Base-by-base conservation (phyloP, 1,140 invertebrate genomes). In the Caenorhabditis latens region DNA sequence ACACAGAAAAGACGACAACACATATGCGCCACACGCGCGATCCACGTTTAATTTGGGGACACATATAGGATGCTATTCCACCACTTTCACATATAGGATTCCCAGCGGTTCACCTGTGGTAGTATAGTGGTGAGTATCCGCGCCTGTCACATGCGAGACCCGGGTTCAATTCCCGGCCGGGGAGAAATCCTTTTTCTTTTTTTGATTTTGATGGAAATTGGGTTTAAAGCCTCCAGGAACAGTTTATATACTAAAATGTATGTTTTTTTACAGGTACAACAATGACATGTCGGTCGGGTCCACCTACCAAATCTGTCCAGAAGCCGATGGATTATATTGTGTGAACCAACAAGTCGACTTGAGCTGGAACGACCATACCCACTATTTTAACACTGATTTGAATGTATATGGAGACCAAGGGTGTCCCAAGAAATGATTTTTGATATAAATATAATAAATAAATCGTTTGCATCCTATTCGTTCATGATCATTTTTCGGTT, bases 121-220 rank as follows among this genome's bases (percentile, higher is more conserved):
- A 79, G 71, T 79, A 79, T 79, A 79, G 71, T 79, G 71, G 71
- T 79, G 71, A 79, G 71, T 79, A 79, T 79, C 71, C 71, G 71
- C 71, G 71, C 50, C 71, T 79, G 71, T 79, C 71, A 79, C 71
- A 79, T 79, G 71, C 71, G 71, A 79, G 71, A 79, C 71, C 71
- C 89, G 89, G 89, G 89, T 90, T 90, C 90, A 89, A 90, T 90
- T 90, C 89, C 89, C 89, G 89, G 89, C 89, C 89, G 89, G 86
- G 86, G 89, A 90, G 89, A 87, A 79, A 46, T 19, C 32, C 46
- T 84, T 87, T 84, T 61, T 9, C 32, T 42, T 84, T 61, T 84
- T 40, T 83, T 57, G 42, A 9, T 19, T n/a, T n/a, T n/a, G n/a
- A n/a, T n/a, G n/a, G n/a, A n/a, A n/a, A n/a, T n/a, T n/a, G n/a